phyloP scores from a whole-genome alignment of 2,113 vertebrate species.

The Oceanites oceanicus region DNA sequence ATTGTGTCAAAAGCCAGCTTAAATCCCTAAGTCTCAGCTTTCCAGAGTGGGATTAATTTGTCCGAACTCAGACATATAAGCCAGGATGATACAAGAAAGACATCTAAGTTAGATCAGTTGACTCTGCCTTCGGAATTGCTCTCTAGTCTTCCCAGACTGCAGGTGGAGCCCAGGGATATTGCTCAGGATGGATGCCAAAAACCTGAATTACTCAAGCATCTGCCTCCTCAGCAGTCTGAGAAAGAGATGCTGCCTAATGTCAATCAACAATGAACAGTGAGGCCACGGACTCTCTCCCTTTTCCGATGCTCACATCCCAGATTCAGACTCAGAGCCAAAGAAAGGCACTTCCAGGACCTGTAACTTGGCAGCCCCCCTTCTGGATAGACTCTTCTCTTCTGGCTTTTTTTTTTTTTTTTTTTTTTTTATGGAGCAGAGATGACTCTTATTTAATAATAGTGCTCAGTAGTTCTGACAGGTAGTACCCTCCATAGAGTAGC shows the following conservation, averaged over 20 bases:
- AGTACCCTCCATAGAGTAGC: neutral
- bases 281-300: neutral
- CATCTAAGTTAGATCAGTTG: neutral
- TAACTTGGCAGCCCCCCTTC: neutral
- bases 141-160: neutral
- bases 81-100: neutral
- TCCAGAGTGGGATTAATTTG: neutral
- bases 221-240: neutral
- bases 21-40: neutral
- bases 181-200: neutral
- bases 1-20: neutral
- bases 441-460: neutral
- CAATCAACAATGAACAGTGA: neutral
- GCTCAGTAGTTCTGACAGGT: neutral
- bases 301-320: neutral
- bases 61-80: neutral
- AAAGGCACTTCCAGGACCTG: neutral
- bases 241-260: neutral
- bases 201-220: neutral
- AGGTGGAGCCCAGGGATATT: neutral
- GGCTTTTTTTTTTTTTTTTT: neutral
- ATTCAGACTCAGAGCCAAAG: neutral
- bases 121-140: neutral
- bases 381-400: neutral
- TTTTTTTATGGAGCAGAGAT: neutral